A percentile compares a stretch with the other conserved stretches of the same genome.
phyloP scores from a whole-genome alignment of 2,113 vertebrate genomes.

The Cavia porcellus region DNA sequence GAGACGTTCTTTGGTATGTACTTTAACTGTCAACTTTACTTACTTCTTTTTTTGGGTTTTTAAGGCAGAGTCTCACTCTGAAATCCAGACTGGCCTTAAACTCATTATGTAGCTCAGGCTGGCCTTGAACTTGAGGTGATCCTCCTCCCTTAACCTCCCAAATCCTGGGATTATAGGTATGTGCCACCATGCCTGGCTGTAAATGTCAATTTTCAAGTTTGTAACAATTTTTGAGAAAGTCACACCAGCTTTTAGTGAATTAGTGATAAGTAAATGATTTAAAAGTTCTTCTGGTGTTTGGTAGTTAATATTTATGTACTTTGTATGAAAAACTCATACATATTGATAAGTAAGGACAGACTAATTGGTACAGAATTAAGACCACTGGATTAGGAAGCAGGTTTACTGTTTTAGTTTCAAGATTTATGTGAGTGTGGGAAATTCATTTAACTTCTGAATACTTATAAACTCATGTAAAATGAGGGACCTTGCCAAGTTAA shows the following conservation, averaged over 20 bases:
- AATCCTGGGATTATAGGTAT: not conserved
- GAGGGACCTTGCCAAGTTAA: not conserved
- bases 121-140: not conserved
- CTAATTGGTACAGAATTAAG: not conserved
- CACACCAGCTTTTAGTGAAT: conserved; percentile 34
- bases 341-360: not conserved
- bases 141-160: not conserved
- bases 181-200: not conserved
- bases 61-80: not conserved
- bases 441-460: conserved; percentile 32
- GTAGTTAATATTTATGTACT: conserved; percentile 51
- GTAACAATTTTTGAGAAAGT: conserved; percentile 30
- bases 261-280: conserved; percentile 37
- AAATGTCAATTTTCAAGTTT: conserved; percentile 63
- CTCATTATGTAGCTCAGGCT: not conserved
- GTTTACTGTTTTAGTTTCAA: conserved; percentile 35
- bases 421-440: conserved; percentile 27
- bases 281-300: conserved; percentile 41
- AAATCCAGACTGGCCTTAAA: not conserved
- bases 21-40: conserved; percentile 37
- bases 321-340: conserved; percentile 8
- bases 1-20: conserved; percentile 96
- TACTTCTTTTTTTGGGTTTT: not conserved
- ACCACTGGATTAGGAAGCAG: conserved; percentile 21
- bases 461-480: conserved; percentile 27